A percentile compares a stretch with the other conserved stretches of the same genome.
Evolutionary conservation across 2,797 vertebrate genomes (phyloP).

Genomic region (Channa striata): DNA sequence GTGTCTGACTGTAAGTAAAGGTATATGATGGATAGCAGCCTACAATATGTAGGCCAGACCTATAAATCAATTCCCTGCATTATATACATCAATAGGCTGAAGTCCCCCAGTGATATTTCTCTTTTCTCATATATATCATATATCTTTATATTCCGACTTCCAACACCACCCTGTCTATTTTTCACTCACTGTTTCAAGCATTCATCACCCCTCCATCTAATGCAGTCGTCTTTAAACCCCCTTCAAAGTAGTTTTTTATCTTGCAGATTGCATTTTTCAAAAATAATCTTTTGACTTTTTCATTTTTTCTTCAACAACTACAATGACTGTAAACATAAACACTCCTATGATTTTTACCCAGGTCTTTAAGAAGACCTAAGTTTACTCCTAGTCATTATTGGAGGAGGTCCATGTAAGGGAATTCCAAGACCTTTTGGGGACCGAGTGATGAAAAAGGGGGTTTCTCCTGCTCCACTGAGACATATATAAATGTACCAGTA

Average conservation of each 20-base stretch:
- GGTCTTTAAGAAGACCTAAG: constrained; percentile 24
- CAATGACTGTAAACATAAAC: not conserved
- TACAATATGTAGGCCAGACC: constrained; percentile 38
- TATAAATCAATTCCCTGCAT: constrained; percentile 62
- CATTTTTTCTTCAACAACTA: not conserved
- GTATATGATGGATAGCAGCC: constrained; percentile 35
- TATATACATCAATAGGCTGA: constrained; percentile 49
- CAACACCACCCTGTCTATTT: constrained; percentile 2
- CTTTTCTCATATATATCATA: constrained; percentile 16
- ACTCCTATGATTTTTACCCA: not conserved
- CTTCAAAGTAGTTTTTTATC: not conserved
- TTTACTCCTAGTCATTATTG: constrained; percentile 47
- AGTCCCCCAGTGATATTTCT: constrained; percentile 35
- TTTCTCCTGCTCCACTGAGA: constrained; percentile 43
- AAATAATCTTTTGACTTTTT: not conserved
- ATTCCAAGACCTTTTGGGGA: constrained; percentile 11
- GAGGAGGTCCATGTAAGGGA: constrained; percentile 27
- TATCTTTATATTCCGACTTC: constrained; percentile 10
- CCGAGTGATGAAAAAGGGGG: constrained; percentile 36
- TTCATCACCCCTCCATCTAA: not conserved
- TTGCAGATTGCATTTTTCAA: not conserved
- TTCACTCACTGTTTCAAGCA: not conserved
- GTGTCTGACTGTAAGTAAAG: constrained; percentile 37
- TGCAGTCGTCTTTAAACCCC: not conserved
- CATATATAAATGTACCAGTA: constrained; percentile 4